phyloP scores from a whole-genome alignment of 1,140 invertebrate species.

The Zaprionus davidi region DNA sequence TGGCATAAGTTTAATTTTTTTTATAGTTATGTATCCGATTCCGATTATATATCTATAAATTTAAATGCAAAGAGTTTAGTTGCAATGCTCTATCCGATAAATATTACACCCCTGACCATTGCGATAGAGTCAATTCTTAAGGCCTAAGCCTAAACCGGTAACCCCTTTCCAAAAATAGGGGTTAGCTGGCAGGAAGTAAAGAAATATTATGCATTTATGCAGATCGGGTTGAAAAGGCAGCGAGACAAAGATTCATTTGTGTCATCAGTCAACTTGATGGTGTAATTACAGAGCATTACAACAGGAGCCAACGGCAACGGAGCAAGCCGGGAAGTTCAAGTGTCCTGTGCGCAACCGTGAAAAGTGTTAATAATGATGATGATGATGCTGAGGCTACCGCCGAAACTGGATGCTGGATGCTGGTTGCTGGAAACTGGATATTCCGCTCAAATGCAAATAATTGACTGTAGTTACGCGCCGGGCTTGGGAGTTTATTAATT shows the following conservation, averaged over 20 bases:
- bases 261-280: slow-evolving; percentile 84
- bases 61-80: too few species aligned
- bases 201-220: slow-evolving; percentile 81
- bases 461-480: slow-evolving; percentile 68
- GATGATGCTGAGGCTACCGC: slow-evolving; percentile 38
- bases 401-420: slow-evolving; percentile 69
- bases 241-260: slow-evolving; percentile 84
- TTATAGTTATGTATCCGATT: too few species aligned
- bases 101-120: not conserved
- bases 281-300: slow-evolving; percentile 82
- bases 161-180: slow-evolving; percentile 6
- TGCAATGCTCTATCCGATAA: too few species aligned
- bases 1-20: too few species aligned
- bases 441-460: slow-evolving; percentile 63
- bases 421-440: slow-evolving; percentile 69
- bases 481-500: slow-evolving; percentile 78
- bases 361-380: slow-evolving; percentile 80
- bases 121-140: slow-evolving; percentile 20
- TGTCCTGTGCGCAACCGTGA: slow-evolving; percentile 48
- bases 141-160: slow-evolving; percentile 20
- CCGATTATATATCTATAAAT: too few species aligned
- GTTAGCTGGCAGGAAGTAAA: slow-evolving; percentile 29
- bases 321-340: slow-evolving; percentile 61
- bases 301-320: slow-evolving; percentile 45
- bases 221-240: slow-evolving; percentile 69